phyloP scores from a whole-genome alignment of 2,113 vertebrate genomes.

The Bambusicola thoracicus region DNA sequence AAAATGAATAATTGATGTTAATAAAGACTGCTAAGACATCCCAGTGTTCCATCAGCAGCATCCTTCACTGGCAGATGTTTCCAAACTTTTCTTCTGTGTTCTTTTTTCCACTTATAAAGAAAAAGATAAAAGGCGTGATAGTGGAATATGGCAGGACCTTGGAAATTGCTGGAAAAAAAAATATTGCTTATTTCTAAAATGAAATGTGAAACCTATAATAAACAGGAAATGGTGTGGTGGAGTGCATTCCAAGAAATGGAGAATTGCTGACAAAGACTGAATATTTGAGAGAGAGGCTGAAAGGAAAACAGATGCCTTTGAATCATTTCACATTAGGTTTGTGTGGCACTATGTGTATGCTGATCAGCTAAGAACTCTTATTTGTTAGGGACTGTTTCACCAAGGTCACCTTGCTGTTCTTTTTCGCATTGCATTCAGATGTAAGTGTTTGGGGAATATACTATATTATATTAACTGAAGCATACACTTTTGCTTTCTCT shows the following conservation, averaged over 20 bases:
- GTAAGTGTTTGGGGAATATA: not conserved
- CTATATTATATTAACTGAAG: not conserved
- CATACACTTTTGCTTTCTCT: not conserved
- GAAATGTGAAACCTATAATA: not conserved
- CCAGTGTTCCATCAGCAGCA: not conserved
- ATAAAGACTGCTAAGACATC: not conserved
- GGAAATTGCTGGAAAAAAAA: not conserved
- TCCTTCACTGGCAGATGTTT: not conserved
- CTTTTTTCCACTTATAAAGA: not conserved
- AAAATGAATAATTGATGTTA: not conserved
- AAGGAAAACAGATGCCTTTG: not conserved
- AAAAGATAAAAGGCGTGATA: not conserved
- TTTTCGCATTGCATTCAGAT: not conserved
- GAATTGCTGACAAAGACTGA: not conserved
- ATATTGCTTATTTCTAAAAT: not conserved
- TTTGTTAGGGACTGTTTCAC: not conserved
- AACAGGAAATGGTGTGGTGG: not conserved
- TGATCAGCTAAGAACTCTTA: not conserved
- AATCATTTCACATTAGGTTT: not conserved
- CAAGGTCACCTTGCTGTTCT: not conserved
- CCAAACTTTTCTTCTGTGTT: constrained; percentile 7
- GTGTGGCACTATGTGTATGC: not conserved
- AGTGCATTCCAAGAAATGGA: not conserved
- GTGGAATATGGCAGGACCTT: not conserved
- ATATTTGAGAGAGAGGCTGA: not conserved